Base-by-base conservation (phyloP, 1,140 invertebrate genomes). In the Antheraea pernyi region DNA sequence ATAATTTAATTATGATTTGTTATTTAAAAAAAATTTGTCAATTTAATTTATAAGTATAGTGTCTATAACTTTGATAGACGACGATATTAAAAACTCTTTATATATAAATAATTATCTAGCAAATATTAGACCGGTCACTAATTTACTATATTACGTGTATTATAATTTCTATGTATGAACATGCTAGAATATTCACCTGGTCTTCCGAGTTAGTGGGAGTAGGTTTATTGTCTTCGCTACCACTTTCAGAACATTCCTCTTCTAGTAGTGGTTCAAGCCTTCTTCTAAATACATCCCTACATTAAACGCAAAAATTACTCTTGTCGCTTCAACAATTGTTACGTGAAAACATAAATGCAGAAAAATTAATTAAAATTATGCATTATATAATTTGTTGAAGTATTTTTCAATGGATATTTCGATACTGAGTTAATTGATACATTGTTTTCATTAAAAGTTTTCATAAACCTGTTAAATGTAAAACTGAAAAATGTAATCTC, bases 241-340 rank as follows among this genome's bases (percentile, higher is more conserved):
- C 86, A 70, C 88, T 93, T 68, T 94, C 94, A 2, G 93, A 94
- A 70, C 87, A 93, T 42, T 95, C 95, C 90, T 95, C 95, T 92
- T 95, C 95, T 72, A 95, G 93, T 58, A 95, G 89, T 58, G 95
- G 95, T 82, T 95, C 95, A 83, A 95, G 86, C 76, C 95, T 94
- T 91, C 95, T 88, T 77, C 92, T 91, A 79, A 86, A 92, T 76
- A 91, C 84, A 82, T 91, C 90, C 80, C 89, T 91, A 80, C 60
- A 69, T 75, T 13, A 76, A 75, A 53, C 63, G 58, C 69, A 73
- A 70, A 46, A 68, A 68, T 79, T 73, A 78, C 65, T 77, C 1
- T 30, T 30, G 22, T 30, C 22, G 22, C 22, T 30, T 30, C 22
- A 30, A 30, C 22, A 30, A 30, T 30, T 30, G 22, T 30, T 30